phyloP scores from a whole-genome alignment of 1,140 invertebrate genomes.

The Drosophila arizonae region DNA sequence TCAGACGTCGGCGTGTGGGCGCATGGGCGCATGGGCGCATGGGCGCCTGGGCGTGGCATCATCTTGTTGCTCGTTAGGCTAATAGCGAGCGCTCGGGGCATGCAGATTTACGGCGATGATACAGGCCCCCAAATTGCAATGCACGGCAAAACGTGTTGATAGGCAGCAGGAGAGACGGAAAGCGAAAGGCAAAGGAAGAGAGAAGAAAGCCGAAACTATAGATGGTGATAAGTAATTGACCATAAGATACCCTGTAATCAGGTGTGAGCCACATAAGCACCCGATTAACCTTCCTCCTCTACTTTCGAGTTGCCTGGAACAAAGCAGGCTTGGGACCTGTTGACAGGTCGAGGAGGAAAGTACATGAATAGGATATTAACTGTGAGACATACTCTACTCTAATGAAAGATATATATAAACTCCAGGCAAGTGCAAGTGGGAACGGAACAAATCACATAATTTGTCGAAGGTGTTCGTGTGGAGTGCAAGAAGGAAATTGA shows the following conservation, averaged over 20 bases:
- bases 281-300: background rate
- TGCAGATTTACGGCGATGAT: conserved; percentile 46
- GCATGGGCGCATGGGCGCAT: conserved; percentile 2
- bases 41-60: conserved; percentile 37
- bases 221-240: background rate
- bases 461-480: too few relatives aligned
- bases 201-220: background rate
- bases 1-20: conserved; percentile 8
- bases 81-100: conserved; percentile 53
- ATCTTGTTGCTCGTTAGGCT: conserved; percentile 70
- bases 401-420: too few relatives aligned
- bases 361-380: background rate
- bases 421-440: too few relatives aligned
- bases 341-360: too few relatives aligned
- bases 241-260: conserved; percentile 4
- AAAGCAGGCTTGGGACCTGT: too few relatives aligned
- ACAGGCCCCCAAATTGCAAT: conserved; percentile 28
- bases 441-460: too few relatives aligned
- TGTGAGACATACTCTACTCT: background rate
- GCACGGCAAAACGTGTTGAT: conserved; percentile 33
- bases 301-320: too few relatives aligned
- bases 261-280: background rate
- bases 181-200: background rate
- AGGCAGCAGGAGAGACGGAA: conserved; percentile 4
- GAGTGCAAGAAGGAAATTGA: too few relatives aligned